Percentiles rank a stretch among this genome's conserved stretches.
phyloP scores from a whole-genome alignment of 64 coral and sea anemone genomes.

The Actinia equina region DNA sequence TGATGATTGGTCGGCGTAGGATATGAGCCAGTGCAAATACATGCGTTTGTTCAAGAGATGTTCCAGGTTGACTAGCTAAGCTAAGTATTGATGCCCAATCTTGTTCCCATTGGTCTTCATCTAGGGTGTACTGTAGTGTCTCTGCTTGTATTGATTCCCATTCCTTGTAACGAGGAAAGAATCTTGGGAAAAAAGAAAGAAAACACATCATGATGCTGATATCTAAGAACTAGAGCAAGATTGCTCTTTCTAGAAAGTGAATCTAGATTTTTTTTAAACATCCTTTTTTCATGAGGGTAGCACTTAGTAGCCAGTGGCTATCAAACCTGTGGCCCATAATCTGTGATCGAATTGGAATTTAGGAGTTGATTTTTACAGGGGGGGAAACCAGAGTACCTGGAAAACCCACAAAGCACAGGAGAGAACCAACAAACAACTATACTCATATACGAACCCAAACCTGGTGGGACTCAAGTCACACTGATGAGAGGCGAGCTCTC shows the following conservation, averaged over 20 bases:
- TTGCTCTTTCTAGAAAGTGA: too few relatives aligned
- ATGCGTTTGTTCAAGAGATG: slow-evolving; percentile 94
- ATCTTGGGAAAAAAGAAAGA: slow-evolving; percentile 36
- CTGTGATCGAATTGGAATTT: too few relatives aligned
- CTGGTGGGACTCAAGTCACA: too few relatives aligned
- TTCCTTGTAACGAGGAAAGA: slow-evolving; percentile 95
- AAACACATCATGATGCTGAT: neutral
- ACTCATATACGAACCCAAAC: too few relatives aligned
- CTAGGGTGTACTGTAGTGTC: slow-evolving; percentile 85
- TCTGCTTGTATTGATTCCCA: slow-evolving; percentile 99
- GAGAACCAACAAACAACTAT: too few relatives aligned
- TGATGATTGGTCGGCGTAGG: slow-evolving; percentile 92
- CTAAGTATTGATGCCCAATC: slow-evolving; percentile 97
- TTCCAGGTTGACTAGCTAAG: slow-evolving; percentile 94
- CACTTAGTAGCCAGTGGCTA: too few relatives aligned
- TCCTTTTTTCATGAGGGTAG: too few relatives aligned
- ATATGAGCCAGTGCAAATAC: slow-evolving; percentile 98
- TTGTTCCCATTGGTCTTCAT: slow-evolving; percentile 99
- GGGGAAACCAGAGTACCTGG: too few relatives aligned
- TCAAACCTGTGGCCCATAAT: too few relatives aligned
- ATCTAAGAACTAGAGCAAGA: neutral
- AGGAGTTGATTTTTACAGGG: too few relatives aligned
- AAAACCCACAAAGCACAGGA: too few relatives aligned
- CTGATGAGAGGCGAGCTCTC: too few relatives aligned
- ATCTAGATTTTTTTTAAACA: neutral